Conservation (phyloP, 2,113 vertebrate genomes). For the Chlorodrepanis virens region DNA sequence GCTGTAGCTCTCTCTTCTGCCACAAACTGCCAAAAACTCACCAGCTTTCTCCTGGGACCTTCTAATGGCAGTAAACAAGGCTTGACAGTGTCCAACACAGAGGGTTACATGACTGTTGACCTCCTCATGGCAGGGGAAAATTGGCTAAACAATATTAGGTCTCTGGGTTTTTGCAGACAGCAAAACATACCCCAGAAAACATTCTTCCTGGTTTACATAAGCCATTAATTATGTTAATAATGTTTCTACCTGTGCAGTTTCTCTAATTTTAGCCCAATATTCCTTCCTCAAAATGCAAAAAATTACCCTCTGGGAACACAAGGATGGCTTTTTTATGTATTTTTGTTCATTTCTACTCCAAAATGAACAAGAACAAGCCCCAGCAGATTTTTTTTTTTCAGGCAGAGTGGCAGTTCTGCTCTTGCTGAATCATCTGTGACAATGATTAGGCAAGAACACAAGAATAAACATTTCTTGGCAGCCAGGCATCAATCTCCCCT, state of each 20-base stretch:
- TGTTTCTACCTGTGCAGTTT: conserved; percentile 25
- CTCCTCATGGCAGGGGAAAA: conserved; percentile 31
- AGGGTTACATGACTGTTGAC: conserved; percentile 30
- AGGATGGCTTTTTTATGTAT: background rate
- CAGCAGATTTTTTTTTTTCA: conserved; percentile 20
- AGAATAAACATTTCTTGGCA: conserved; percentile 56
- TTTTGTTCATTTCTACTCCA: background rate
- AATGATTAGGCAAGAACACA: conserved; percentile 55
- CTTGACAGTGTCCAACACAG: conserved; percentile 34
- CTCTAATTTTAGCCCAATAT: background rate
- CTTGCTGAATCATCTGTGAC: conserved; percentile 62
- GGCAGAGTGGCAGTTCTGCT: conserved; percentile 4
- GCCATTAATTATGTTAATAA: conserved; percentile 43
- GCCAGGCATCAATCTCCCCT: background rate
- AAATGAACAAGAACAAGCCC: background rate
- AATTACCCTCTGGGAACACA: background rate
- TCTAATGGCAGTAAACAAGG: conserved; percentile 50
- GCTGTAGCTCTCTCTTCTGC: conserved; percentile 48
- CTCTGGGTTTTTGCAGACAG: background rate
- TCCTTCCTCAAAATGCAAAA: background rate
- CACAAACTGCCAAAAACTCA: conserved; percentile 47
- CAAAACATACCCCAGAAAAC: conserved; percentile 7
- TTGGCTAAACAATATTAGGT: conserved; percentile 23
- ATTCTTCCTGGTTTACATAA: conserved; percentile 21
- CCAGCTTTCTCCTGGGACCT: conserved; percentile 44